These are phyloP conservation scores for Chelonia mydas DNA, from an alignment of 2,797 vertebrate genomes.

Conservation along the genomic window DNA sequence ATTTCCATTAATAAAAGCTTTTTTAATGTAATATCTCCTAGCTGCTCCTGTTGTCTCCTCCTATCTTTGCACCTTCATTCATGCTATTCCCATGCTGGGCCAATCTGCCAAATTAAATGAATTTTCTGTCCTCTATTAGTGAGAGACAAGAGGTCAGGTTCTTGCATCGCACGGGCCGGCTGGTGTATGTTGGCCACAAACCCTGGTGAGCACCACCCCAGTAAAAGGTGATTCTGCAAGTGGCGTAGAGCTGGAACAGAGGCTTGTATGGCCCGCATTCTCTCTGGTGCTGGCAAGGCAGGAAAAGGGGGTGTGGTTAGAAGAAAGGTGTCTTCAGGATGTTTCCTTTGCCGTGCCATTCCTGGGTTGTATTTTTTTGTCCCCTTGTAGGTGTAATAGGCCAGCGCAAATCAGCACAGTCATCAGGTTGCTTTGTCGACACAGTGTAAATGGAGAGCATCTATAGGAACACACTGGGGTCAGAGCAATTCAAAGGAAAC, in stretches of 20 bases:
- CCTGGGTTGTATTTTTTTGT: not conserved
- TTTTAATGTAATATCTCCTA: not conserved
- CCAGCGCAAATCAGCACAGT: not conserved
- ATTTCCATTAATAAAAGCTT: not conserved
- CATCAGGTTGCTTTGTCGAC: not conserved
- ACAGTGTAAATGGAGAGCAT: not conserved
- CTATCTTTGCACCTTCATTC: not conserved
- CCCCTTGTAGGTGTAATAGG: not conserved
- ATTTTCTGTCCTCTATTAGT: not conserved
- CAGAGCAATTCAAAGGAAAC: not conserved
- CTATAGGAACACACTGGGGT: not conserved
- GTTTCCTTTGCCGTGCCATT: not conserved
- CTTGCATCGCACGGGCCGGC: not conserved
- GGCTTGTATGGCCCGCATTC: not conserved
- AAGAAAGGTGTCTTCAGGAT: not conserved
- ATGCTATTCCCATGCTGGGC: not conserved
- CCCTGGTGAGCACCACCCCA: not conserved
- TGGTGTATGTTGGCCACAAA: not conserved
- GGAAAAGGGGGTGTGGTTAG: not conserved
- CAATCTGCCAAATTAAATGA: conserved; percentile 33
- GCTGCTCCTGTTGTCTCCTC: not conserved
- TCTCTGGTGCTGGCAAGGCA: not conserved
- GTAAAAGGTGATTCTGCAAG: not conserved
- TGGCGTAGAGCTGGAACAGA: not conserved
- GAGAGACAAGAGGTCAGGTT: not conserved